These are phyloP conservation scores for Macrobrachium nipponense DNA, from an alignment of 1,140 invertebrate genomes.

Conservation along the genomic window DNA sequence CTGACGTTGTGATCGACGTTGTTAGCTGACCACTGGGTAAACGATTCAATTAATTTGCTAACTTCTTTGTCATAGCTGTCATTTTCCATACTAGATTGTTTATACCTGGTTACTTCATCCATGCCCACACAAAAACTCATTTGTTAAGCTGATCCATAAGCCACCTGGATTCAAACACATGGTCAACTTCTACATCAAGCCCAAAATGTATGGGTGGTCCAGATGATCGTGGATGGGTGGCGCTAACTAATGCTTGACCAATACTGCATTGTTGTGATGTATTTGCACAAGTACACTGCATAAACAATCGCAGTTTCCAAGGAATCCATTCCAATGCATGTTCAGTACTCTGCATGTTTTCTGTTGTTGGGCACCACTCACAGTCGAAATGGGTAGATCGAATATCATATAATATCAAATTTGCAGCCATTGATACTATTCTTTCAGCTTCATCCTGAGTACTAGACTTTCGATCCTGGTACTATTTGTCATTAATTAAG, in stretches of 20 bases:
- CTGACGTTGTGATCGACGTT: slow-evolving; percentile 4
- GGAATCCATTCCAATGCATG: too few relatives aligned
- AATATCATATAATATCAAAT: too few relatives aligned
- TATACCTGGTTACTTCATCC: slow-evolving; percentile 12
- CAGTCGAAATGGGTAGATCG: too few relatives aligned
- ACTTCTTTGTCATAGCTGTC: neutral
- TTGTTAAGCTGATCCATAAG: neutral
- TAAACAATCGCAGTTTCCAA: too few relatives aligned
- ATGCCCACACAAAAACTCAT: neutral
- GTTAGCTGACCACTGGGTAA: neutral
- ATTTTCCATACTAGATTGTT: neutral
- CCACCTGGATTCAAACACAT: neutral
- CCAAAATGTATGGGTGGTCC: neutral
- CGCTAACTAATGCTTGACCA: neutral
- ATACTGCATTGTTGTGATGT: neutral
- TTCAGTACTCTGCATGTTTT: too few relatives aligned
- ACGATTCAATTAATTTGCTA: neutral
- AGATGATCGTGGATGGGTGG: neutral
- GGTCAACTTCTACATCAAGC: neutral
- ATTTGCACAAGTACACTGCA: too few relatives aligned
- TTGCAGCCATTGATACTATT: too few relatives aligned
- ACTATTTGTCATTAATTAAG: too few relatives aligned
- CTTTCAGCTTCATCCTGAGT: too few relatives aligned
- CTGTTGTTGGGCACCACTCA: too few relatives aligned
- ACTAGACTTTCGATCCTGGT: too few relatives aligned